These are phyloP conservation scores for Solenodon paradoxus DNA, from an alignment of 2,113 vertebrate species.

Conservation along the genomic window DNA sequence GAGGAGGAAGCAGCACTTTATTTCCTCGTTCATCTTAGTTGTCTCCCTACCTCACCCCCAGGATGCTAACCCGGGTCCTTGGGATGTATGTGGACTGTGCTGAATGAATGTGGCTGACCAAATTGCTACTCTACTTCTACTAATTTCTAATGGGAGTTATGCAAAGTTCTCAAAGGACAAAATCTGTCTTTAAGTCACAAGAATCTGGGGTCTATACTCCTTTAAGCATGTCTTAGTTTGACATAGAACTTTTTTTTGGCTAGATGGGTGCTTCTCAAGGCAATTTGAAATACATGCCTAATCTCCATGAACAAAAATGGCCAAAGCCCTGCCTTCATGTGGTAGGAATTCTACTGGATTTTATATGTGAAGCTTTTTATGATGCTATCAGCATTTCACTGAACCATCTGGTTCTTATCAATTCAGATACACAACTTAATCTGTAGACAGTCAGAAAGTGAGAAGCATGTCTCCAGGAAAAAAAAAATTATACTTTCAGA, in stretches of 20 bases:
- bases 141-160: background rate
- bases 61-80: no score
- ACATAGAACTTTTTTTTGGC: background rate
- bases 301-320: background rate
- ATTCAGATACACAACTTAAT: conserved; percentile 48
- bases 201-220: background rate
- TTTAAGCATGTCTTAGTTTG: background rate
- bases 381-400: conserved; percentile 36
- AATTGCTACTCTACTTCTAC: no score
- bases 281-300: background rate
- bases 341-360: background rate
- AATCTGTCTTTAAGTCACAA: background rate
- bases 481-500: conserved; percentile 60
- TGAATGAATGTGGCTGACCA: no score
- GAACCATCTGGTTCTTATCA: conserved; percentile 68
- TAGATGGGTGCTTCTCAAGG: background rate
- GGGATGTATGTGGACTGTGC: no score
- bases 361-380: conserved; percentile 21
- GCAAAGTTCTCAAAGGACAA: background rate
- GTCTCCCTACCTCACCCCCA: no score
- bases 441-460: conserved; percentile 42
- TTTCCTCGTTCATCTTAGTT: no score
- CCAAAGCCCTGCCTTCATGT: background rate
- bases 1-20: no score
- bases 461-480: conserved; percentile 39